Evolutionary conservation across 2,113 vertebrate genomes (phyloP), one percentile per base, ranked within the genome.

Genomic region (Callopanchax toddi): DNA sequence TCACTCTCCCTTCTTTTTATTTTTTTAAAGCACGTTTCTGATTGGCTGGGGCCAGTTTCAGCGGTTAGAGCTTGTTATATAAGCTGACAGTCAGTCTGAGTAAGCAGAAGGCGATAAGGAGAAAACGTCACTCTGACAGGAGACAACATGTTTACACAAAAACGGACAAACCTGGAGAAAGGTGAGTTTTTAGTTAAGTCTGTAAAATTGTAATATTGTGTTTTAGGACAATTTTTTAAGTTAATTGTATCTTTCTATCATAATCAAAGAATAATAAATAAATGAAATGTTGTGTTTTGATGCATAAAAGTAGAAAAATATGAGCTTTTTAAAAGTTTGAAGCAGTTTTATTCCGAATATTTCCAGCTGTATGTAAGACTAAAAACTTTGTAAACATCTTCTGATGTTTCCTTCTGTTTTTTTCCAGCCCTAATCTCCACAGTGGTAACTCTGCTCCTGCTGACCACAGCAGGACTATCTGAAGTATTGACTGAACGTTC

Each of bases 21-120:
- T 50, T 49, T 50, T n/a, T 12, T 18, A 1, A 3, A 2, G 2
- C 36, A 13, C 2, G n/a, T 63, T 16, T 9, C 49, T 75, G 72
- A 89, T 86, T 86, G 85, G 79, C 46, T 60, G 59, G 45, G 9
- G 1, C n/a, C n/a, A n/a, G n/a, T n/a, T n/a, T n/a, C n/a, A n/a
- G n/a, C n/a, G n/a, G n/a, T n/a, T n/a, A n/a, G 11, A 37, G 29
- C 4, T 13, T 1, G 0, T 20, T 76, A 84, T 87, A 89, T 60
- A 89, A 49, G 56, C 79, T 22, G 45, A 11, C 34, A 26, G 42
- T n/a, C 2, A 15, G 7, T 20, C 18, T 17, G 45, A 42, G 17
- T 15, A 26, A 23, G 7, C 21, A 42, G 32, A 66, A 50, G 21
- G 60, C 37, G 20, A 22, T 20, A 25, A 66, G 12, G 49, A 21